phyloP scores from a whole-genome alignment of 2,888 invertebrate species.

The Theretra japonica region DNA sequence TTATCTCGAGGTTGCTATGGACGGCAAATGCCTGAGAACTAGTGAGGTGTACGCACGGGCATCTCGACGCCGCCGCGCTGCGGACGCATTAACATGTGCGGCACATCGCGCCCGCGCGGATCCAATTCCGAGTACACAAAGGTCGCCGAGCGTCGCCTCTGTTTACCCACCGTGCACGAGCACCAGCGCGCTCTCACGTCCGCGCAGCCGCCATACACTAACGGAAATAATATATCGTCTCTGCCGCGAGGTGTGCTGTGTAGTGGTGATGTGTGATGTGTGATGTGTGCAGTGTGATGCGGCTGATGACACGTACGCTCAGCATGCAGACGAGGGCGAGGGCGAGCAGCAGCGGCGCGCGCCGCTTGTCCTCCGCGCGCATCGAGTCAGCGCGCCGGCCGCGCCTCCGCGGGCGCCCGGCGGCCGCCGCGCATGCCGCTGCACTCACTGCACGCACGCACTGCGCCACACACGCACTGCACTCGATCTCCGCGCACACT shows the following conservation, averaged over 20 bases:
- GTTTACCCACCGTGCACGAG: conserved; percentile 12
- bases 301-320: conserved; percentile 61
- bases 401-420: conserved; percentile 63
- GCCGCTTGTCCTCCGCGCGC: conserved; percentile 74
- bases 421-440: conserved; percentile 60
- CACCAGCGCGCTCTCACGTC: conserved; percentile 24
- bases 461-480: conserved; percentile 44
- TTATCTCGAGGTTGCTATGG: neutral
- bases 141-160: conserved; percentile 20
- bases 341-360: conserved; percentile 72
- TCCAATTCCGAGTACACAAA: conserved; percentile 23
- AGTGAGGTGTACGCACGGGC: conserved; percentile 5
- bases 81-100: conserved; percentile 17
- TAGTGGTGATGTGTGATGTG: neutral
- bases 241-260: neutral
- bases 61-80: neutral
- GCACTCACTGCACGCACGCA: conserved; percentile 13
- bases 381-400: conserved; percentile 64
- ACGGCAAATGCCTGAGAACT: neutral
- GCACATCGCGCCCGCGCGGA: conserved; percentile 12
- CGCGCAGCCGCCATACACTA: conserved; percentile 7
- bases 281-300: neutral
- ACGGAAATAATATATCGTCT: neutral
- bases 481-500: conserved; percentile 37
- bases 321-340: conserved; percentile 75